phyloP scores from a whole-genome alignment of 2,888 invertebrate species.

The Pristionchus maxplancki region DNA sequence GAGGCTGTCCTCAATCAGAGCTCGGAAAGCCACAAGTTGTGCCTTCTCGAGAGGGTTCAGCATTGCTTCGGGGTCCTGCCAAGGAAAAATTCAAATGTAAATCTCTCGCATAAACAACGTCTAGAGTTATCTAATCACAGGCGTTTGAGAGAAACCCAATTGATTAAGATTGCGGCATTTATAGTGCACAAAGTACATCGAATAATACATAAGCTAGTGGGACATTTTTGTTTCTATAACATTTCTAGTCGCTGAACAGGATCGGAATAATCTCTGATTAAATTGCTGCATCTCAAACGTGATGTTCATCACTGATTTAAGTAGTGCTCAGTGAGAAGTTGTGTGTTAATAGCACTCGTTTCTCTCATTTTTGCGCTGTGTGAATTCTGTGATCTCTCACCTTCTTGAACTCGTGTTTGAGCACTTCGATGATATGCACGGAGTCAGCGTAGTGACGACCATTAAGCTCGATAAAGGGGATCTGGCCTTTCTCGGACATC shows the following conservation, averaged over 20 bases:
- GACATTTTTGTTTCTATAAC: too few relatives aligned
- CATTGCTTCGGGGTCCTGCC: slow-evolving; percentile 53
- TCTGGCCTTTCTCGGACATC: slow-evolving; percentile 76
- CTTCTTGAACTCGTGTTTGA: slow-evolving; percentile 54
- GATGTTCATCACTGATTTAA: too few relatives aligned
- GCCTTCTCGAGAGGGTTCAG: slow-evolving; percentile 63
- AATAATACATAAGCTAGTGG: too few relatives aligned
- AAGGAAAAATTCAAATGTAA: not conserved
- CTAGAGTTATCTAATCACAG: too few relatives aligned
- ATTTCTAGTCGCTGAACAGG: too few relatives aligned
- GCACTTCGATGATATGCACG: slow-evolving; percentile 85
- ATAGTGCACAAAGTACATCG: too few relatives aligned
- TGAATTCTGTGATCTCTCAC: not conserved
- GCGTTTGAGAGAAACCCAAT: too few relatives aligned
- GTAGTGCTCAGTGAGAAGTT: too few relatives aligned
- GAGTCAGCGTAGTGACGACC: slow-evolving; percentile 95
- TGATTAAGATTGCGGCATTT: too few relatives aligned
- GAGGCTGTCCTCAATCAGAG: slow-evolving; percentile 69
- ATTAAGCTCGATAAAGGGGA: slow-evolving; percentile 95
- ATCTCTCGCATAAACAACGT: not conserved
- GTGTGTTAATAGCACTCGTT: too few relatives aligned
- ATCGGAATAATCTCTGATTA: too few relatives aligned
- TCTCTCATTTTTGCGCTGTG: not conserved
- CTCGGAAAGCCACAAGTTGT: slow-evolving; percentile 61
- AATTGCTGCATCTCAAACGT: too few relatives aligned